These are phyloP conservation scores for Proterorhinus semilunaris DNA, from an alignment of 2,113 vertebrate genomes.

Conservation along the genomic window DNA sequence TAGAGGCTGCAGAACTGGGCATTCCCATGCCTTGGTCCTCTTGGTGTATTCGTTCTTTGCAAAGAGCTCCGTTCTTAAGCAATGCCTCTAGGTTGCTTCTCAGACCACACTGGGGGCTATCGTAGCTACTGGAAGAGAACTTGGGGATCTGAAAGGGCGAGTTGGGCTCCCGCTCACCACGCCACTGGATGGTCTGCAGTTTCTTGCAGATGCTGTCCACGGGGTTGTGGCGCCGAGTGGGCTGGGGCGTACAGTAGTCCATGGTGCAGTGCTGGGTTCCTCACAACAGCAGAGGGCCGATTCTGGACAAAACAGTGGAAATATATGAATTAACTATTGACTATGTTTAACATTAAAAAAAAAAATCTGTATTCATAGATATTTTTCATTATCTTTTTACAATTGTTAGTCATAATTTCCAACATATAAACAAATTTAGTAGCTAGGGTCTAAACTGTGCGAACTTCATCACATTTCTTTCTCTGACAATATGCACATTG, in stretches of 20 bases:
- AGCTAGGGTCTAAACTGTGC: too few species aligned
- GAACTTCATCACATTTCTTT: too few species aligned
- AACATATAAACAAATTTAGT: too few species aligned
- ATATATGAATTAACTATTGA: not conserved
- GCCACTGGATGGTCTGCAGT: slow-evolving; percentile 84
- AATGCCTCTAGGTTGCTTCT: slow-evolving; percentile 80
- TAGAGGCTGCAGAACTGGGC: slow-evolving; percentile 29
- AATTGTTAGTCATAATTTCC: too few species aligned
- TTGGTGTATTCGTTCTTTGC: slow-evolving; percentile 9
- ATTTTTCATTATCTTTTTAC: too few species aligned
- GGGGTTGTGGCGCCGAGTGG: slow-evolving; percentile 80
- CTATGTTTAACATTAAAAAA: not conserved
- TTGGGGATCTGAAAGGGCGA: slow-evolving; percentile 81
- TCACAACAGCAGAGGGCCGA: slow-evolving; percentile 41
- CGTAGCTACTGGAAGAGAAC: slow-evolving; percentile 78
- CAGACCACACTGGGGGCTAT: slow-evolving; percentile 76
- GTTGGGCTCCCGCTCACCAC: slow-evolving; percentile 76
- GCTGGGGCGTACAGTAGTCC: slow-evolving; percentile 62
- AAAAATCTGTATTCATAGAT: too few species aligned
- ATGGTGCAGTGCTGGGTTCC: slow-evolving; percentile 54
- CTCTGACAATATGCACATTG: too few species aligned
- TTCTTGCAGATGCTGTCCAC: slow-evolving; percentile 91
- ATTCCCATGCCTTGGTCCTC: slow-evolving; percentile 7
- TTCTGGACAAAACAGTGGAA: slow-evolving; percentile 37
- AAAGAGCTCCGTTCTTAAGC: slow-evolving; percentile 73